A percentile compares a stretch with the other conserved stretches of the same genome.
Evolutionary conservation across 2,113 vertebrate genomes (phyloP).

Genomic region (Ia io): DNA sequence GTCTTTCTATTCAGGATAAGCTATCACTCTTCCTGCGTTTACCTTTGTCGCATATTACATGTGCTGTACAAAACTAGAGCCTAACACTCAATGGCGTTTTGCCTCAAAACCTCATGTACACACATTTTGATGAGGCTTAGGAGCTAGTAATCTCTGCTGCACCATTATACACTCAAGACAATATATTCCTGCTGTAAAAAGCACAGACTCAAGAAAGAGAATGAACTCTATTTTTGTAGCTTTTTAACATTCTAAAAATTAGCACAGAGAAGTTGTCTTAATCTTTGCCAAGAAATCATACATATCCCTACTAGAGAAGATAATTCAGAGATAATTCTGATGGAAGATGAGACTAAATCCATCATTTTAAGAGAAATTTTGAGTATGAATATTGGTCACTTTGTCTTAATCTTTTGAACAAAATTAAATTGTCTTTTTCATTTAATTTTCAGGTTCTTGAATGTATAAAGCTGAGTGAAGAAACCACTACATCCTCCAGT

Average conservation of each 20-base stretch:
- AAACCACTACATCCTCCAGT: conserved; percentile 97
- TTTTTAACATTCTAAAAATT: conserved; percentile 52
- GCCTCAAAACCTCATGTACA: background rate
- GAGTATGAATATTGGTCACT: background rate
- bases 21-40: background rate
- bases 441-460: conserved; percentile 91
- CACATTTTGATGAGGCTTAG: background rate
- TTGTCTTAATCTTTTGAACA: conserved; percentile 30
- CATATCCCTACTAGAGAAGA: background rate
- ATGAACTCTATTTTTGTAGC: conserved; percentile 11
- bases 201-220: conserved; percentile 17
- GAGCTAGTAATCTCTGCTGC: background rate
- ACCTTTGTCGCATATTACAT: background rate
- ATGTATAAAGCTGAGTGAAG: conserved; percentile 95
- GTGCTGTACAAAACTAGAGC: background rate
- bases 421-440: background rate
- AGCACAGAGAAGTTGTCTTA: conserved; percentile 24
- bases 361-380: background rate
- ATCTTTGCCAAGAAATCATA: background rate
- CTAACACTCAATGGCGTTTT: background rate
- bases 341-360: background rate
- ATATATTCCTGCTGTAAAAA: conserved; percentile 29
- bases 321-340: conserved; percentile 1
- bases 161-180: background rate
- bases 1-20: conserved; percentile 6